A percentile compares a stretch with the other conserved stretches of the same genome.
These are phyloP conservation scores for Corynorhinus townsendii DNA, from an alignment of 2,113 vertebrate species.

Conservation along the genomic window DNA sequence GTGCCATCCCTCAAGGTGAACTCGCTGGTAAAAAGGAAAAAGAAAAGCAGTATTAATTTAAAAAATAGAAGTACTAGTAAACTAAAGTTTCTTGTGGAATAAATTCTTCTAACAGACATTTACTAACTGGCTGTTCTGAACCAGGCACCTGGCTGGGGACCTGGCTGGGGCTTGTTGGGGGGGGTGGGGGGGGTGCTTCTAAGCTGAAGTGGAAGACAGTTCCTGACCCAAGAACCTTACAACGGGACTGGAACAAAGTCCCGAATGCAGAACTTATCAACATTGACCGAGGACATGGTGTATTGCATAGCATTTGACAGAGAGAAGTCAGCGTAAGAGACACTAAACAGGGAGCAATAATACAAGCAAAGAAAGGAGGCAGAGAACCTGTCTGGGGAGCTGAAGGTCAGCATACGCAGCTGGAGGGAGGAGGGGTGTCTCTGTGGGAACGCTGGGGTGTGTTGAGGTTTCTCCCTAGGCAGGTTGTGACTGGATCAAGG, in stretches of 20 bases:
- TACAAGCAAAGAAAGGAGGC: not conserved
- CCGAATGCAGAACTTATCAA: not conserved
- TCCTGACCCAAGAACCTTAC: not conserved
- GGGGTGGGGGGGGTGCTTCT: too few species aligned
- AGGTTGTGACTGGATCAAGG: not conserved
- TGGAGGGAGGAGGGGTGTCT: not conserved
- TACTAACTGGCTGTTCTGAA: not conserved
- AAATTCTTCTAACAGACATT: not conserved
- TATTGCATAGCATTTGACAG: not conserved
- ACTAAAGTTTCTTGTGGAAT: not conserved
- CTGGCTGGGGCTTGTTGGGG: not conserved
- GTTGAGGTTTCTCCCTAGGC: not conserved
- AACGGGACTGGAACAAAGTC: not conserved
- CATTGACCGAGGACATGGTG: not conserved
- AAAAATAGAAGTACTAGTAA: not conserved
- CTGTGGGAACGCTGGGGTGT: not conserved
- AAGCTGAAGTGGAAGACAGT: not conserved
- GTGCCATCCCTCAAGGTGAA: not conserved
- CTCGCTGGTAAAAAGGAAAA: not conserved
- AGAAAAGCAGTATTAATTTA: not conserved
- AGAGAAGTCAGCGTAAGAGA: not conserved
- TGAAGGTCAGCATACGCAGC: not conserved
- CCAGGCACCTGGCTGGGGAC: not conserved
- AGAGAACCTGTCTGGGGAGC: not conserved
- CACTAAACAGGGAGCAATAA: not conserved